A percentile compares a stretch with the other conserved stretches of the same genome.
phyloP scores from a whole-genome alignment of 64 coral and sea anemone species.

The Orbicella faveolata region DNA sequence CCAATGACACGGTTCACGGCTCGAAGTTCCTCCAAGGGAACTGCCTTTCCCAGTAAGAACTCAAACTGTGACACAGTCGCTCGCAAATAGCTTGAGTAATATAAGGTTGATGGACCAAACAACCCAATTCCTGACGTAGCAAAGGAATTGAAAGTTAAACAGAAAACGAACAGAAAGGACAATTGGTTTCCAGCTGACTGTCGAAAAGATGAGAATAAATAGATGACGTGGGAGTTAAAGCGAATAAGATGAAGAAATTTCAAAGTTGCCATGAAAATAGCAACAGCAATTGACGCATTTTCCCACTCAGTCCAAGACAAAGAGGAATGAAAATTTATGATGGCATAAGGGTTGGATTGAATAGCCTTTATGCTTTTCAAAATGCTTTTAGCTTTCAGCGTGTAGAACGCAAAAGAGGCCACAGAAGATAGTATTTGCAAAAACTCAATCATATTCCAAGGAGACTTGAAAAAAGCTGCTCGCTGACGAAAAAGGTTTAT shows the following conservation, averaged over 20 bases:
- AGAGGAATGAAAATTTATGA: neutral
- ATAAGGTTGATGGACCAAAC: neutral
- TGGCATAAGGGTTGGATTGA: neutral
- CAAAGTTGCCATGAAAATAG: constrained; percentile 1
- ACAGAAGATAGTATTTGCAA: neutral
- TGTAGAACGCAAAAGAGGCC: neutral
- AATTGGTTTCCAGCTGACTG: neutral
- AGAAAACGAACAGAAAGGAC: neutral
- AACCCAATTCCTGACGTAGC: neutral
- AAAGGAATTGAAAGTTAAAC: neutral
- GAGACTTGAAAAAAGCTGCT: neutral
- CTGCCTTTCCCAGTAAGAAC: neutral
- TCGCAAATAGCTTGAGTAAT: neutral
- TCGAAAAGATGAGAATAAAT: constrained; percentile 3
- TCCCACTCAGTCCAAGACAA: neutral
- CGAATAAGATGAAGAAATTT: constrained; percentile 11
- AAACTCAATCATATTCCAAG: constrained; percentile 8
- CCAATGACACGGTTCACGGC: neutral
- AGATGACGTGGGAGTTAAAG: neutral
- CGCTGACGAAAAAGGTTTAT: neutral
- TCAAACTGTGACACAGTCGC: neutral
- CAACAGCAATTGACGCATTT: constrained; percentile 1
- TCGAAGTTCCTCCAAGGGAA: neutral
- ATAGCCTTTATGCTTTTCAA: neutral
- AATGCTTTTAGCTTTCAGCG: constrained; percentile 1